Conservation (phyloP, 2,113 vertebrate species). For the Narcine bancroftii region DNA sequence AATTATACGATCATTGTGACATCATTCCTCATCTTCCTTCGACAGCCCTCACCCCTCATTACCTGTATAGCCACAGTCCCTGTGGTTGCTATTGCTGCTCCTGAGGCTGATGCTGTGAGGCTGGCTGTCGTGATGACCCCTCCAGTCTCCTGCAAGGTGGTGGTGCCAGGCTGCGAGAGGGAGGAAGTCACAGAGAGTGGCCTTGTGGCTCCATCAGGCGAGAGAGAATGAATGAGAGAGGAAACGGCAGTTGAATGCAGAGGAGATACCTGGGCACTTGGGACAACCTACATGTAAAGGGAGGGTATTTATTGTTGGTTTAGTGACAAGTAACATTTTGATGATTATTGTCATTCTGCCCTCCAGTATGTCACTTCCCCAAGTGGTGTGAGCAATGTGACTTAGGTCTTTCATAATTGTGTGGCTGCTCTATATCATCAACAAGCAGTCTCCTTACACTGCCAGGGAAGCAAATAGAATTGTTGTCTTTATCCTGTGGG, state of each 20-base stretch:
- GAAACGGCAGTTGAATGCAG: constrained; percentile 64
- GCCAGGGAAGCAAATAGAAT: background rate
- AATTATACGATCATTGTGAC: background rate
- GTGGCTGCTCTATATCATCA: background rate
- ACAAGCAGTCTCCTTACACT: background rate
- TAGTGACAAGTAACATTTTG: background rate
- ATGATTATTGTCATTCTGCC: background rate
- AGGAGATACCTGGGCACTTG: constrained; percentile 69
- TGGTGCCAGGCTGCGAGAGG: constrained; percentile 84
- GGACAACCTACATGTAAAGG: constrained; percentile 57
- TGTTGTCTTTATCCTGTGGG: too few relatives aligned
- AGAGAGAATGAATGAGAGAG: constrained; percentile 18
- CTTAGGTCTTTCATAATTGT: background rate
- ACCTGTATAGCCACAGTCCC: constrained; percentile 60
- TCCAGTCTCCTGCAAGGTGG: constrained; percentile 81
- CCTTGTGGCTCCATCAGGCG: constrained; percentile 75
- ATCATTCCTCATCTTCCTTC: background rate
- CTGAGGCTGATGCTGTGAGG: constrained; percentile 55
- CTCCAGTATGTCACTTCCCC: background rate
- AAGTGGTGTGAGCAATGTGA: background rate
- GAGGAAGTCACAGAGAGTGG: constrained; percentile 70
- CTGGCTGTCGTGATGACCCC: constrained; percentile 81
- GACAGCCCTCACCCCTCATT: constrained; percentile 37
- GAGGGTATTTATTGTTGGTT: background rate
- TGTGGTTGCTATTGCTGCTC: constrained; percentile 55